A percentile compares a stretch with the other conserved stretches of the same genome.
These are phyloP conservation scores for Lamellibrachia columna DNA, from an alignment of 2,888 invertebrate species.

Conservation along the genomic window DNA sequence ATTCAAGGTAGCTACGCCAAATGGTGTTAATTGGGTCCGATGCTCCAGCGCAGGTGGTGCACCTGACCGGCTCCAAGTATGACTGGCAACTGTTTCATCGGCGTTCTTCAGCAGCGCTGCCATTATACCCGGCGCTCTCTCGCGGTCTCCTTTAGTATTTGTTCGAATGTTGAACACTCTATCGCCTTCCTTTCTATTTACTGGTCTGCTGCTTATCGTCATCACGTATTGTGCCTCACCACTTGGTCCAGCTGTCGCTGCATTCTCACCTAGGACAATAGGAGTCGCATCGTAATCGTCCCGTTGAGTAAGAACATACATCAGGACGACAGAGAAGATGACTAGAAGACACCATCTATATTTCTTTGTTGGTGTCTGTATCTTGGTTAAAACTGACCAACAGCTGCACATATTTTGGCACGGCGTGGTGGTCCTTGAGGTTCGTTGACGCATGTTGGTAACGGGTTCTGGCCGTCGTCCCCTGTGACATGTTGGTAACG, in stretches of 20 bases:
- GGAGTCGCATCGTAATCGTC: neutral
- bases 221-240: neutral
- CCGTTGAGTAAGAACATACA: neutral
- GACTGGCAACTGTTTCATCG: neutral
- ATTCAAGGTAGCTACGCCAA: neutral
- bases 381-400: neutral
- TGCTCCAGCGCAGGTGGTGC: neutral
- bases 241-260: neutral
- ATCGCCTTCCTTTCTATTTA: neutral
- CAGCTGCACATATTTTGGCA: neutral
- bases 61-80: neutral
- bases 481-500: neutral
- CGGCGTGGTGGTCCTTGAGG: neutral
- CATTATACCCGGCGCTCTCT: neutral
- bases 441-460: neutral
- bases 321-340: neutral
- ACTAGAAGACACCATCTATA: neutral
- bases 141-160: neutral
- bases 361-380: neutral
- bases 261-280: neutral
- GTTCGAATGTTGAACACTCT: neutral
- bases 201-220: neutral
- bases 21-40: neutral
- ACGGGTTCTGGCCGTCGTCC: neutral
- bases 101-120: neutral